Conservation (phyloP, 2,888 invertebrate genomes). For the Dolichomitus sp. region DNA sequence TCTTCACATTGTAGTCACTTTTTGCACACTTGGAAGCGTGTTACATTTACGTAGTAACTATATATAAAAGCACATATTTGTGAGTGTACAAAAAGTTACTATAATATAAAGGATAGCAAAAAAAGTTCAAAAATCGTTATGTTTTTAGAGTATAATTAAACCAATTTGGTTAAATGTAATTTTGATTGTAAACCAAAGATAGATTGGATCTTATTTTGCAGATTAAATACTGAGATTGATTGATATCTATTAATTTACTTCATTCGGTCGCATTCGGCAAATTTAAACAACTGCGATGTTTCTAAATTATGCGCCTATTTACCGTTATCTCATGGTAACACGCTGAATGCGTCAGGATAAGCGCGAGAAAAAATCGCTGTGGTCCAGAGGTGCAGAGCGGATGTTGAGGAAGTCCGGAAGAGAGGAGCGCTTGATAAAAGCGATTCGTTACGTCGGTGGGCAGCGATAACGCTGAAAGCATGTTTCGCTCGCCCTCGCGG, state of each 20-base stretch:
- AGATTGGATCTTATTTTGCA: neutral
- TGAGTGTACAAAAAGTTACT: no score
- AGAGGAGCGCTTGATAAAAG: constrained; percentile 72
- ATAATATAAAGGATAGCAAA: no score
- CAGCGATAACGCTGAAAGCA: constrained; percentile 73
- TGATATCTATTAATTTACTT: neutral
- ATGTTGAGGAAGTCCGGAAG: constrained; percentile 60
- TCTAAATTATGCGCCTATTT: constrained; percentile 21
- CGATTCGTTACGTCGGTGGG: constrained; percentile 74
- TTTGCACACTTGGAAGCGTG: no score
- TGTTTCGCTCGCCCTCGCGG: constrained; percentile 43
- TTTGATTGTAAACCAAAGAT: neutral
- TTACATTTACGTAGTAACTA: no score
- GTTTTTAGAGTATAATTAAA: neutral
- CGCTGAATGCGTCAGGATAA: constrained; percentile 36
- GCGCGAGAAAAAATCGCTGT: constrained; percentile 32
- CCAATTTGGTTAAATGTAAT: neutral
- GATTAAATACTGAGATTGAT: neutral
- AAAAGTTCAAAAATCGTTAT: neutral
- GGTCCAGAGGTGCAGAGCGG: constrained; percentile 1
- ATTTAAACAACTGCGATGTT: neutral
- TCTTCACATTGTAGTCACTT: no score
- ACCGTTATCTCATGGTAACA: constrained; percentile 24
- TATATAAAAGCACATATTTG: no score
- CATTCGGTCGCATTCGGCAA: neutral